Conservation (phyloP, 2,797 vertebrate species). For the Chaetophractus vellerosus region DNA sequence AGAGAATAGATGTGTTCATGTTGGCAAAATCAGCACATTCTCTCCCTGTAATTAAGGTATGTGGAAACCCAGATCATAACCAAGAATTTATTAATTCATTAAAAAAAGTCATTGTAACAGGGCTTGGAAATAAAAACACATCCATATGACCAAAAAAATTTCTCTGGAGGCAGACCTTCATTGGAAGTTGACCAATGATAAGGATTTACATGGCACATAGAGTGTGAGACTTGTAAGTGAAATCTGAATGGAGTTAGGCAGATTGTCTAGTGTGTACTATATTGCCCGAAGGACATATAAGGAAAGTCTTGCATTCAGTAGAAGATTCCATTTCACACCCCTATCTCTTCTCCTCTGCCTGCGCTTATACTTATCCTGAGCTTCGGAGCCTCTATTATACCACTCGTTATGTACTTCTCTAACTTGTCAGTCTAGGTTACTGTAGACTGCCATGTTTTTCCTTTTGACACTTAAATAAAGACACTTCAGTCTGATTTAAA, state of each 20-base stretch:
- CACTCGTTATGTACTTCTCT: neutral
- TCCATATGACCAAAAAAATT: conserved; percentile 12
- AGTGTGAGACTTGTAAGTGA: neutral
- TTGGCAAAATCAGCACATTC: neutral
- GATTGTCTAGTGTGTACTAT: neutral
- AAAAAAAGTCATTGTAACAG: neutral
- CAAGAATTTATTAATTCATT: conserved; percentile 38
- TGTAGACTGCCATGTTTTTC: conserved; percentile 13
- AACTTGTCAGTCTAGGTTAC: neutral
- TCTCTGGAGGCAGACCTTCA: conserved; percentile 7
- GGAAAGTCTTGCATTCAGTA: neutral
- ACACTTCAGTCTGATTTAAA: neutral
- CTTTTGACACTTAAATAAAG: neutral
- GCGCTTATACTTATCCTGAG: neutral
- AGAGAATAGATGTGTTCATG: conserved; percentile 13
- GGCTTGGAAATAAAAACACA: conserved; percentile 1
- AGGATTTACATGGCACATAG: conserved; percentile 1
- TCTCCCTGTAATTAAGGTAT: neutral
- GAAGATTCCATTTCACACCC: neutral
- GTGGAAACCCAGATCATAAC: conserved; percentile 9
- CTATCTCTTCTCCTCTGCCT: neutral
- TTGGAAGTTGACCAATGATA: neutral
- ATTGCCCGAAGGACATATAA: neutral
- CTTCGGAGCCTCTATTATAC: neutral
- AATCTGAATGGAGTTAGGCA: conserved; percentile 7